Base-by-base conservation (phyloP, 2,113 vertebrate genomes). In the Ranitomeya imitator region DNA sequence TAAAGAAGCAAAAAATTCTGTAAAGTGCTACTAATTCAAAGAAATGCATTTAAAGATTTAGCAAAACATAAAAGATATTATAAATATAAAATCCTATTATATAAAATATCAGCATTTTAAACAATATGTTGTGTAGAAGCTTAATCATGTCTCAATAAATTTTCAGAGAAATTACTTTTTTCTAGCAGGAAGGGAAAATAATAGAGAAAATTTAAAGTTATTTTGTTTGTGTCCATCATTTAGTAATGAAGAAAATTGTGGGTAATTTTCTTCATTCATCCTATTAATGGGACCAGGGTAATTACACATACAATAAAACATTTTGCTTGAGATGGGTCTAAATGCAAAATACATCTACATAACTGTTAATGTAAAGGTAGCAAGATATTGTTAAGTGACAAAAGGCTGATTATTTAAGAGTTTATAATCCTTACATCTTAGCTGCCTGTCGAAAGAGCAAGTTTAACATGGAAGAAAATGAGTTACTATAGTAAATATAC, bases 181-280 rank as follows among this genome's bases (percentile, higher is more conserved):
- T 74, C 86, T 65, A 45, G 4, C 85, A 86, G 87, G 57, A 26
- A 52, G 8, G 16, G 26, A 88, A 76, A 51, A 63, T 63, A 82
- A 76, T 5, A 88, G 74, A 14, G 37, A 80, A 59, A 57, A 76
- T 89, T 91, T 90, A 90, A 87, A 86, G 91, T 91, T 89, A 91
- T 15, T 71, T 74, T 86, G 87, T 90, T 93, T 90, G 57, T 89
- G 90, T 90, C 91, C 91, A 91, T 88, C 90, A 79, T 92, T 91
- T 91, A 90, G 87, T 90, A 86, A 85, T 90, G 76, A 92, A 90
- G 91, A 91, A 93, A 93, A 94, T 94, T 93, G 89, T 90, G 63
- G 45, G 90, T 89, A 93, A 93, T 94, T 93, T 93, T 93, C 92
- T 90, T 90, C 90, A 90, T 92, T 89, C 90, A 90, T 94, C 89